Evolutionary conservation across 2,113 vertebrate genomes (phyloP).

Genomic region (Grantiella picta): DNA sequence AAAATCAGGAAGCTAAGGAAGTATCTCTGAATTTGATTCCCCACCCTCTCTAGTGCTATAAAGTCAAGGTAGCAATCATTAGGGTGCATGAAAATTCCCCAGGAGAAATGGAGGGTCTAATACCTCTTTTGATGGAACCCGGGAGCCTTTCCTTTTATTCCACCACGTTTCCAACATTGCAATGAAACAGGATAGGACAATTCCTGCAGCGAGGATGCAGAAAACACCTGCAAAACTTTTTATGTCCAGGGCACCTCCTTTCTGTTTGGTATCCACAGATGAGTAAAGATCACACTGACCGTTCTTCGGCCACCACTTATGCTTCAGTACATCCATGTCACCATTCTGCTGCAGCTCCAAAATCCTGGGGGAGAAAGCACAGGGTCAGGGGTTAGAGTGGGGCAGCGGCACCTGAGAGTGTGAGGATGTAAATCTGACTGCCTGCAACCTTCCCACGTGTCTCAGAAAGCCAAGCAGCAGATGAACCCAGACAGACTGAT

Average conservation of each 20-base stretch:
- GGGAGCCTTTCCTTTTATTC: constrained; percentile 94
- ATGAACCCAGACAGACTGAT: background rate
- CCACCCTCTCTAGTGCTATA: background rate
- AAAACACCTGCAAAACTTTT: constrained; percentile 98
- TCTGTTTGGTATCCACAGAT: constrained; percentile 86
- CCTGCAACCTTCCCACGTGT: background rate
- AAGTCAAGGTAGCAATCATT: constrained; percentile 9
- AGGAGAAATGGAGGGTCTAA: constrained; percentile 66
- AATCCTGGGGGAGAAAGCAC: constrained; percentile 80
- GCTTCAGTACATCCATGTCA: constrained; percentile 94
- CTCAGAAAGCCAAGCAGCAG: background rate
- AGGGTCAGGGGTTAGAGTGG: background rate
- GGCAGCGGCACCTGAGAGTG: rapidly evolving
- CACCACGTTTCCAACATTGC: constrained; percentile 99
- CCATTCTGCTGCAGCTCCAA: constrained; percentile 98
- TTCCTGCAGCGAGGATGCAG: constrained; percentile 93
- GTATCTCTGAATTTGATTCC: background rate
- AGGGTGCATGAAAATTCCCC: constrained; percentile 47
- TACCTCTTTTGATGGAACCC: constrained; percentile 99
- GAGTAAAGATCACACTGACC: constrained; percentile 94
- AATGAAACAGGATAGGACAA: constrained; percentile 97
- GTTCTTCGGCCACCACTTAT: constrained; percentile 98
- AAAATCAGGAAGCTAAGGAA: background rate
- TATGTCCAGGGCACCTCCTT: constrained; percentile 91
- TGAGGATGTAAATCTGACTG: background rate